These are phyloP conservation scores for Pollimyrus isidori DNA, from an alignment of 2,113 vertebrate species.

Conservation along the genomic window DNA sequence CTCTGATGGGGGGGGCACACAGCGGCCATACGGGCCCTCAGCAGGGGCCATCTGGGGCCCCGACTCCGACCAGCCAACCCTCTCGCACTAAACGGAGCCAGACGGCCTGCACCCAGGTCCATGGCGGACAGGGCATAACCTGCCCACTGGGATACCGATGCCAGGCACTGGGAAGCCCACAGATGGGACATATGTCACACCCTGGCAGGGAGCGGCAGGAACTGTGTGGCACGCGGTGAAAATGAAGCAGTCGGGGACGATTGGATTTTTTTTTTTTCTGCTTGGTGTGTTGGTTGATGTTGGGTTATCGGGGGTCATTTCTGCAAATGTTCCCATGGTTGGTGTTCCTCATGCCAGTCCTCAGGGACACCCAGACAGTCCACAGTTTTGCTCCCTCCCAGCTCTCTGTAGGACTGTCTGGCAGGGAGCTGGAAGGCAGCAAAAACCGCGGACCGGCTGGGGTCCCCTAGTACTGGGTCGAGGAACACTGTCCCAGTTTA, in stretches of 20 bases:
- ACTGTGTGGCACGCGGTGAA: background rate
- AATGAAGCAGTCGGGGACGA: background rate
- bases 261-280: background rate
- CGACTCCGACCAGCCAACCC: slow-evolving; percentile 28
- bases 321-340: background rate
- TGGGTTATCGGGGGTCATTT: background rate
- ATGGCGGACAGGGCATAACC: slow-evolving; percentile 30
- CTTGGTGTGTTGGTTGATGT: background rate
- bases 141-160: slow-evolving; percentile 23
- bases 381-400: background rate
- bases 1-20: background rate
- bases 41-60: slow-evolving; percentile 28
- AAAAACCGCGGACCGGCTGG: background rate
- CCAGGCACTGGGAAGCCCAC: slow-evolving; percentile 19
- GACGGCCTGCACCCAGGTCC: slow-evolving; percentile 31
- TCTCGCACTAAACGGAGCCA: slow-evolving; percentile 31
- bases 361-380: background rate
- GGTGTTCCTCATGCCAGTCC: background rate
- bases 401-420: background rate
- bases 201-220: slow-evolving; percentile 31
- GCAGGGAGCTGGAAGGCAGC: background rate
- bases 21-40: slow-evolving; percentile 26
- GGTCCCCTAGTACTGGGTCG: background rate
- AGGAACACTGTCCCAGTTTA: background rate
- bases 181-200: slow-evolving; percentile 38